A percentile compares a stretch with the other conserved stretches of the same genome.
These are phyloP conservation scores for Trachurus trachurus DNA, from an alignment of 2,797 vertebrate species.

Conservation along the genomic window DNA sequence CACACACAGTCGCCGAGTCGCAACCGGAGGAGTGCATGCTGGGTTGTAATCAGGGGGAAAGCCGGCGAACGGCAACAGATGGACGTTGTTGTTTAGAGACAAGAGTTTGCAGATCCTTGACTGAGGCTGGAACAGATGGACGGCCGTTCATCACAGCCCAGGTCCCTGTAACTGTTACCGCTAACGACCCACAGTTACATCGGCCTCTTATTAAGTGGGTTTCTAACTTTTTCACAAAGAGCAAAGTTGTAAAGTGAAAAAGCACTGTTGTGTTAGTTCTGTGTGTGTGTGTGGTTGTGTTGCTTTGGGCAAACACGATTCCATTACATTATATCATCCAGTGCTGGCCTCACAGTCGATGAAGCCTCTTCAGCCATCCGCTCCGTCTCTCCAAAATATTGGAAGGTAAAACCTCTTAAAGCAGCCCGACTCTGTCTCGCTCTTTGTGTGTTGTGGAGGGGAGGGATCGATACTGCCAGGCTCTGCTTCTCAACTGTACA, in stretches of 20 bases:
- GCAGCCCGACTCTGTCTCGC: neutral
- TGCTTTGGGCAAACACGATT: neutral
- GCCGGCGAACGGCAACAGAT: constrained; percentile 72
- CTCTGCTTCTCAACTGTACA: constrained; percentile 31
- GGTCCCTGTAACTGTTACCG: constrained; percentile 63
- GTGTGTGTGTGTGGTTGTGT: neutral
- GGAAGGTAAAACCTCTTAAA: constrained; percentile 25
- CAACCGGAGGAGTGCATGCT: constrained; percentile 43
- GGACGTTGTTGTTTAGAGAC: constrained; percentile 60
- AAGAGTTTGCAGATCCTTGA: constrained; percentile 57
- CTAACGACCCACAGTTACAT: constrained; percentile 48
- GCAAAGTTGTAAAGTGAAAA: neutral
- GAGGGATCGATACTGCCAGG: constrained; percentile 35
- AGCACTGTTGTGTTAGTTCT: neutral
- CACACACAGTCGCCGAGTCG: constrained; percentile 1
- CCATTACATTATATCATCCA: neutral
- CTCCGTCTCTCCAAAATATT: constrained; percentile 17
- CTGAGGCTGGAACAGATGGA: constrained; percentile 73
- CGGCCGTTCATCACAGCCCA: constrained; percentile 28
- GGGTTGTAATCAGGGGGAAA: constrained; percentile 40
- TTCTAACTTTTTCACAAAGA: constrained; percentile 36
- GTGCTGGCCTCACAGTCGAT: constrained; percentile 12
- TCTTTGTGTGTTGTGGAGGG: neutral
- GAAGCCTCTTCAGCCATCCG: constrained; percentile 12
- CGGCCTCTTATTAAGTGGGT: constrained; percentile 36